Evolutionary conservation across 92 coral and sea anemone genomes (phyloP).

Genomic region (Heteractis magnifica): DNA sequence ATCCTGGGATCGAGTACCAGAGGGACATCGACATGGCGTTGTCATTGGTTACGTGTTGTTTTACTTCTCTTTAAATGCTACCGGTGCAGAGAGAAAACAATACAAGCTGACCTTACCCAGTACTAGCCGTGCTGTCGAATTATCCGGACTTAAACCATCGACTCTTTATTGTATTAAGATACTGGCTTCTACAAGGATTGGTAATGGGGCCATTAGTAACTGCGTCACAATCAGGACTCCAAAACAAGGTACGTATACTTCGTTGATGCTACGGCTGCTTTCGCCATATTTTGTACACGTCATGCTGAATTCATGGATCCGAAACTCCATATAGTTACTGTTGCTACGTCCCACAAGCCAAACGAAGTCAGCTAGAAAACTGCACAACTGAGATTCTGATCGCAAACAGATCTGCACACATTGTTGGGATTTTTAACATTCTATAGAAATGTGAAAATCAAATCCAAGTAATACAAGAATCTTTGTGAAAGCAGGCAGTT

Average conservation of each 20-base stretch:
- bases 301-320: too few relatives aligned
- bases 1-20: constrained; percentile 31
- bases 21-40: constrained; percentile 5
- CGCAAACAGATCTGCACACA: too few relatives aligned
- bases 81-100: background rate
- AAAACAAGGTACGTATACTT: constrained; percentile 8
- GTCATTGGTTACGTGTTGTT: constrained; percentile 17
- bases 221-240: constrained; percentile 26
- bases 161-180: constrained; percentile 20
- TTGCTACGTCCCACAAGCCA: too few relatives aligned
- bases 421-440: too few relatives aligned
- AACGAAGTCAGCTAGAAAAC: too few relatives aligned
- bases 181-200: constrained; percentile 27
- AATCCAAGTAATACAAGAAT: too few relatives aligned
- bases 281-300: too few relatives aligned
- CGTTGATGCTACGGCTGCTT: too few relatives aligned
- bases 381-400: too few relatives aligned
- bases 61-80: background rate
- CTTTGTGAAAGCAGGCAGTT: too few relatives aligned
- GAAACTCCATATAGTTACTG: too few relatives aligned
- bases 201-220: constrained; percentile 17
- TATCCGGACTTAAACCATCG: constrained; percentile 7
- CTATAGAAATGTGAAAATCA: too few relatives aligned
- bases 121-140: background rate
- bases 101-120: background rate